phyloP scores from a whole-genome alignment of 2,113 vertebrate species.

The Caretta caretta region DNA sequence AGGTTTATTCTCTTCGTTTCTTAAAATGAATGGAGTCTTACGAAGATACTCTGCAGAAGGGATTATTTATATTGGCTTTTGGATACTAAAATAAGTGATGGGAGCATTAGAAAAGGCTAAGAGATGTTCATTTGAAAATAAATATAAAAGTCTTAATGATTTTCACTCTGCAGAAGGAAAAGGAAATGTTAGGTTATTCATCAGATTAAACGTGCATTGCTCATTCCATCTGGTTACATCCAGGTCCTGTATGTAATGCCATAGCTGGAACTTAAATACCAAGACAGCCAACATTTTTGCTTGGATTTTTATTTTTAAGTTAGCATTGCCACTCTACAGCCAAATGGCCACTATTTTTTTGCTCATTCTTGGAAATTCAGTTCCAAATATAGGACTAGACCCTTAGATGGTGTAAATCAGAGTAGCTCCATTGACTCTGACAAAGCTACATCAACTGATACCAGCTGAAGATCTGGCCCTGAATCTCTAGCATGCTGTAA shows the following conservation, averaged over 20 bases:
- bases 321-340: neutral
- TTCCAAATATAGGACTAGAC: neutral
- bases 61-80: slow-evolving; percentile 60
- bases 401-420: neutral
- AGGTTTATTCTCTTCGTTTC: slow-evolving; percentile 72
- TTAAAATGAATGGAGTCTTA: slow-evolving; percentile 41
- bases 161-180: slow-evolving; percentile 35
- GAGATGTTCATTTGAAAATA: slow-evolving; percentile 40
- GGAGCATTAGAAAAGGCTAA: slow-evolving; percentile 21
- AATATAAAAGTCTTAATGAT: slow-evolving; percentile 20
- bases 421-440: neutral
- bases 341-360: neutral
- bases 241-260: neutral
- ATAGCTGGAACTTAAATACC: neutral
- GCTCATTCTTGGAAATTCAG: neutral
- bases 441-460: neutral
- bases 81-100: neutral
- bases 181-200: slow-evolving; percentile 32
- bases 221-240: neutral
- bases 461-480: neutral
- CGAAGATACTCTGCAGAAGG: slow-evolving; percentile 49
- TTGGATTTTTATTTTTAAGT: neutral
- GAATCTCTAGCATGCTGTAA: neutral
- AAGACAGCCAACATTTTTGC: neutral
- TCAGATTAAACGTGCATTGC: slow-evolving; percentile 17